Base-by-base conservation (phyloP, 2,888 invertebrate species). In the Galerucella nymphaeae region DNA sequence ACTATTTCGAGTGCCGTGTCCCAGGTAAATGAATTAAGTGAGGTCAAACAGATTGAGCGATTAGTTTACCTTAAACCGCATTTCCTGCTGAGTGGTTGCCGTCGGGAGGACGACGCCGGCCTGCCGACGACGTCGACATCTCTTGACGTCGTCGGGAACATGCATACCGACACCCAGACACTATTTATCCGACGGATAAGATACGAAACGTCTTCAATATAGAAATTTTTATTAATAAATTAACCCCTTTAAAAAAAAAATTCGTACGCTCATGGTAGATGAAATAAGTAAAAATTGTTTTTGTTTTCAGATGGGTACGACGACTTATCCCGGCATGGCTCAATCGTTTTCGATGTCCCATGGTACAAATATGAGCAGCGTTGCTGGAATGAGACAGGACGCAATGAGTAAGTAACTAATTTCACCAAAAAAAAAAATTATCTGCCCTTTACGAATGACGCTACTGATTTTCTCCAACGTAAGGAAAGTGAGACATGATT, bases 301-400 rank as follows among this genome's bases (percentile, higher is more conserved):
- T 53, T 9, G 9, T 53, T 91, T 91, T 58, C 93, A 97, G 92
- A 97, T 97, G 97, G 94, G 94, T 72, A 93, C 95, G 62, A 93
- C 95, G 83, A 94, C 96, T 64, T 97, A 97, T 87, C 96, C 96
- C 66, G 92, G 93, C 77, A 97, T 97, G 95, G 94, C 95, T 23
- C 97, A 97, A 86, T 96, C 96, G 63, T 98, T 97, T 88, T 94
- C 96, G 75, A 97, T 97, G 96, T 92, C 96, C 63, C 96, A 97
- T 87, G 91, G 95, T 71, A 93, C 96, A 83, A 96, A 96, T 86
- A 97, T 97, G 96, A 93, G 95, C 78, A 93, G 95, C 69, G 95
- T 95, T 55, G 89, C 91, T 63, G 95, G 95, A 80, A 96, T 96
- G 92, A 90, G 96, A 80, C 94, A 94, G 86, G 94, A 94, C 85